Base-by-base conservation (phyloP, 1,140 invertebrate genomes). In the Drosophila pseudoananassae region DNA sequence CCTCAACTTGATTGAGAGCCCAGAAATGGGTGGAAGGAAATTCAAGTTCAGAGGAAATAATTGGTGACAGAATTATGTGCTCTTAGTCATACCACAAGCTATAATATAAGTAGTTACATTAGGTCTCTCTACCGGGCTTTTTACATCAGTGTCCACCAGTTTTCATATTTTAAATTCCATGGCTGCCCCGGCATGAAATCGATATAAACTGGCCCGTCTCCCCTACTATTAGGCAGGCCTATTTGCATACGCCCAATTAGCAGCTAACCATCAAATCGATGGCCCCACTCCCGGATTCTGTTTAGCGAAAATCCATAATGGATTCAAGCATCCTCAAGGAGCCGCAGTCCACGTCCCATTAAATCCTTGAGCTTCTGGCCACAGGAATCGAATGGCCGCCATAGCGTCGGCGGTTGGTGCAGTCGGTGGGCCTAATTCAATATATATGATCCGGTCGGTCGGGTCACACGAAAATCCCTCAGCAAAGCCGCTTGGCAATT, bases 401-500 rank as follows among this genome's bases (percentile, higher is more conserved):
- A 50, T 43, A 25, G 25, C n/a, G 15, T 20, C 20, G 20, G 33
- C 36, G 31, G 8, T 25, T 10, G 27, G 33, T 53, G 46, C 15
- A 23, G 23, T 23, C 33, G 45, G 10, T 47, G 47, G 55, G 53
- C 57, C 70, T 82, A 78, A 82, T 87, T 87, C 68, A 87, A 77
- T 85, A 77, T 83, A 83, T 77, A 87, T 81, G 73, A 75, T 68
- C 50, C 56, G 33, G 75, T 71, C 54, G 64, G 40, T 43, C 14
- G 40, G 46, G 81, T 56, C 38, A 36, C 52, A 70, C 68, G 64
- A 74, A 81, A 87, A 87, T 77, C 82, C 73, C 57, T 27, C 59
- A 75, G 69, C 55, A 59, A 81, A 70, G 77, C 77, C 68, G 73
- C 57, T 63, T 40, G 82, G 74, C 74, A 81, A 72, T 75, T 66